Conservation (phyloP, 2,888 invertebrate genomes). For the Orthosia cruda region DNA sequence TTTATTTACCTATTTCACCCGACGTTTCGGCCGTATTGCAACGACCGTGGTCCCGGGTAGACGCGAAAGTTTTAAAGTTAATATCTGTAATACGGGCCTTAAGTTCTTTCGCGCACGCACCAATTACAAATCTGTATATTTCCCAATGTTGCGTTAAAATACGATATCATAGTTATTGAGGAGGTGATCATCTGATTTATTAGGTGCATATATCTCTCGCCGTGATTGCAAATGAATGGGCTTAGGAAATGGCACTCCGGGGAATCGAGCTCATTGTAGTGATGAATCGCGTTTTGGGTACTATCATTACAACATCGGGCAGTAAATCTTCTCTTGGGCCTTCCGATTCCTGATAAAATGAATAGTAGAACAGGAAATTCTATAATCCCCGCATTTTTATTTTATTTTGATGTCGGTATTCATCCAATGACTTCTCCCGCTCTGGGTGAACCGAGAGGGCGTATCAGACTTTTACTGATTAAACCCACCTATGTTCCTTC, state of each 20-base stretch:
- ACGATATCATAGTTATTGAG: constrained; percentile 29
- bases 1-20: too few relatives aligned
- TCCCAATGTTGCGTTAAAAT: constrained; percentile 25
- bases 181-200: constrained; percentile 43
- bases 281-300: neutral
- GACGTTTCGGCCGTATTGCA: too few relatives aligned
- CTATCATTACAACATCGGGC: neutral
- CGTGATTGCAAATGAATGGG: constrained; percentile 21
- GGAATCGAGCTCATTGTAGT: constrained; percentile 6
- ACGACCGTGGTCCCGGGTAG: too few relatives aligned
- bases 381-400: too few relatives aligned
- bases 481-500: too few relatives aligned
- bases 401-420: too few relatives aligned
- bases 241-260: constrained; percentile 6
- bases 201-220: constrained; percentile 21
- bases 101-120: too few relatives aligned
- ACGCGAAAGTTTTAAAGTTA: too few relatives aligned
- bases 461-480: too few relatives aligned
- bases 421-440: too few relatives aligned
- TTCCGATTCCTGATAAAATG: neutral
- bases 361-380: neutral
- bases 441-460: too few relatives aligned
- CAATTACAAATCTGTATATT: neutral
- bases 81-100: too few relatives aligned
- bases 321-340: neutral